phyloP scores from a whole-genome alignment of 1,140 invertebrate species.

The Drosophila ogumai region DNA sequence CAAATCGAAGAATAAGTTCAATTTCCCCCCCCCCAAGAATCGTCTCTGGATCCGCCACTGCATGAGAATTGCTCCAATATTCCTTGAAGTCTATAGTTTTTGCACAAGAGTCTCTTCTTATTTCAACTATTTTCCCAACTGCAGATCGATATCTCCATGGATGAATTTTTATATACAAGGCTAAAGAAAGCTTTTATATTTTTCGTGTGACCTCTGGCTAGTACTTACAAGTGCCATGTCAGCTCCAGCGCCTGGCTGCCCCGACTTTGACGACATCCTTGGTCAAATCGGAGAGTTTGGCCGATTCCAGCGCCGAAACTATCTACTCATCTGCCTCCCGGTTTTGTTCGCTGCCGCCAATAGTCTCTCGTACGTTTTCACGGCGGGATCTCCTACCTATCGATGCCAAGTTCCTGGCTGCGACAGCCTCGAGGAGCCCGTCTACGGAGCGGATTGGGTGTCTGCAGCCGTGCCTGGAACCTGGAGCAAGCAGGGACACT shows the following conservation, averaged over 20 bases:
- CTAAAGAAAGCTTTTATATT: not conserved
- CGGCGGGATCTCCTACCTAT: constrained; percentile 86
- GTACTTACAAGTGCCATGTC: not conserved
- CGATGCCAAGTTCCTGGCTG: constrained; percentile 86
- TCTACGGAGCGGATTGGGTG: constrained; percentile 85
- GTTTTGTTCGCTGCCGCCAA: constrained; percentile 87
- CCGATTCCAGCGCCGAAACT: constrained; percentile 86
- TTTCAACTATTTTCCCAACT: not conserved
- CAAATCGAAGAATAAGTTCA: no score
- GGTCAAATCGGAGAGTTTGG: constrained; percentile 87
- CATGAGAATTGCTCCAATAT: no score
- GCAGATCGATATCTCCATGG: not conserved
- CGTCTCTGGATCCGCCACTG: no score
- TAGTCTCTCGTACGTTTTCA: constrained; percentile 88
- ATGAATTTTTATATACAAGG: not conserved
- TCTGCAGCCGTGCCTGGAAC: constrained; percentile 84
- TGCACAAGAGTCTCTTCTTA: no score
- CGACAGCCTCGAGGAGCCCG: constrained; percentile 74
- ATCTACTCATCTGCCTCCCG: constrained; percentile 87
- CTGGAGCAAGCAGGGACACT: constrained; percentile 61
- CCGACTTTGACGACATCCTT: constrained; percentile 85
- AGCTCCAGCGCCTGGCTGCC: constrained; percentile 5
- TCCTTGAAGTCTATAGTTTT: not conserved
- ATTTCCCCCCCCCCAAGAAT: no score
- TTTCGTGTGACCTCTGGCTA: not conserved